phyloP scores from a whole-genome alignment of 2,888 invertebrate genomes.

The Nesidiocoris tenuis region DNA sequence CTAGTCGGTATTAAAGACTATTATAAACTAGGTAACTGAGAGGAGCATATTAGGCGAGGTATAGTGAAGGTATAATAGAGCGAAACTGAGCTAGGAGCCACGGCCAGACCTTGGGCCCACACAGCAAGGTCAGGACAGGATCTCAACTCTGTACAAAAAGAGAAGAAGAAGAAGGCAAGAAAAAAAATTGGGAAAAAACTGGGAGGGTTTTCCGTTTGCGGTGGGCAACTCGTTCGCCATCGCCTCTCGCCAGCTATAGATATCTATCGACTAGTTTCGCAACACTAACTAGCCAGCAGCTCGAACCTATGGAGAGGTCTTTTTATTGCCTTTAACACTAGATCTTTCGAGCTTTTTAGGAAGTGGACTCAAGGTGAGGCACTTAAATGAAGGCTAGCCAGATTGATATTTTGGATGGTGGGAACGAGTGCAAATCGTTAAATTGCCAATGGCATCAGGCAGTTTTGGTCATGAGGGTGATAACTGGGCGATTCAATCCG shows the following conservation, averaged over 20 bases:
- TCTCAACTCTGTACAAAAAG: constrained; percentile 20
- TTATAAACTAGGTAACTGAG: neutral
- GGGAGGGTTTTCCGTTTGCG: neutral
- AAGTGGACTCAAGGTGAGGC: neutral
- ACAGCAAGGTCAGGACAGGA: constrained; percentile 28
- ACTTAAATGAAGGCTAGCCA: neutral
- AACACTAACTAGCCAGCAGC: neutral
- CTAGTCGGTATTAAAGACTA: too few relatives aligned
- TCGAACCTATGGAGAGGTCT: neutral
- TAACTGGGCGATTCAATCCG: too few relatives aligned
- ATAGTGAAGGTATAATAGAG: constrained; percentile 7
- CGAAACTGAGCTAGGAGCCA: constrained; percentile 24
- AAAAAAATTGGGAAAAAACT: constrained; percentile 19
- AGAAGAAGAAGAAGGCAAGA: neutral
- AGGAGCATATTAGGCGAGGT: neutral
- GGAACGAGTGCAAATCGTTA: too few relatives aligned
- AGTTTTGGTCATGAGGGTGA: too few relatives aligned
- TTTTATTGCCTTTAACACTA: neutral
- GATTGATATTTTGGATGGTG: neutral
- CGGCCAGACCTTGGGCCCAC: constrained; percentile 13
- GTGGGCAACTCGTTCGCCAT: neutral
- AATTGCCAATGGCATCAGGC: too few relatives aligned
- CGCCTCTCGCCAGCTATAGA: neutral
- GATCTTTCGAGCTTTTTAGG: neutral
- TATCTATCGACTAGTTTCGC: neutral